A percentile compares a stretch with the other conserved stretches of the same genome.
Evolutionary conservation across 1,140 invertebrate genomes (phyloP).

Genomic region (Xylocopa sonorina): DNA sequence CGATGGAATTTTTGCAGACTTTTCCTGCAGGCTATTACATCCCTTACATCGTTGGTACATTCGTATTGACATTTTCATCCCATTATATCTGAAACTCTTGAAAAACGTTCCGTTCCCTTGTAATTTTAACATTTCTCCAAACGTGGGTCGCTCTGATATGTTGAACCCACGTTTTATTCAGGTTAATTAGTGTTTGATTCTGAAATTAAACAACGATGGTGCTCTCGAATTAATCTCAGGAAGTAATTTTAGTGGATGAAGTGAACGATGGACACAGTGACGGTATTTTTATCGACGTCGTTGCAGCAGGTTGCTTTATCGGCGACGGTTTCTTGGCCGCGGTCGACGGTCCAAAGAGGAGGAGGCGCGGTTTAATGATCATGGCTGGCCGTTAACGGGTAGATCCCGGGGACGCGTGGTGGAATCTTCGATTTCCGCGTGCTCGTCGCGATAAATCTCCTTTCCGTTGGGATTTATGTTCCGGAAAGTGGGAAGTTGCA

Average conservation of each 20-base stretch:
- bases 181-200: too few species aligned
- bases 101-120: background rate
- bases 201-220: too few species aligned
- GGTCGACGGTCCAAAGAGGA: background rate
- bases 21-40: background rate
- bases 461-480: constrained; percentile 36
- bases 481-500: constrained; percentile 25
- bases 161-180: too few species aligned
- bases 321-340: constrained; percentile 20
- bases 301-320: constrained; percentile 28
- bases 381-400: constrained; percentile 28
- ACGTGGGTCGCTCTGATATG: too few species aligned
- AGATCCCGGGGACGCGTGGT: background rate
- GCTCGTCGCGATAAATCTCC: constrained; percentile 34
- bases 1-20: background rate
- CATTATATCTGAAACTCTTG: background rate
- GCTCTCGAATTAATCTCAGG: too few species aligned
- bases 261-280: constrained; percentile 6
- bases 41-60: background rate
- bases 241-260: too few species aligned
- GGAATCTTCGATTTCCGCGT: constrained; percentile 32
- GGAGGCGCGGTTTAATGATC: constrained; percentile 50
- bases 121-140: background rate
- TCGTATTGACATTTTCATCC: too few species aligned
- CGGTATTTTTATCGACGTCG: constrained; percentile 15